Evolutionary conservation across 2,797 vertebrate species (phyloP).

Genomic region (Antrozous pallidus): DNA sequence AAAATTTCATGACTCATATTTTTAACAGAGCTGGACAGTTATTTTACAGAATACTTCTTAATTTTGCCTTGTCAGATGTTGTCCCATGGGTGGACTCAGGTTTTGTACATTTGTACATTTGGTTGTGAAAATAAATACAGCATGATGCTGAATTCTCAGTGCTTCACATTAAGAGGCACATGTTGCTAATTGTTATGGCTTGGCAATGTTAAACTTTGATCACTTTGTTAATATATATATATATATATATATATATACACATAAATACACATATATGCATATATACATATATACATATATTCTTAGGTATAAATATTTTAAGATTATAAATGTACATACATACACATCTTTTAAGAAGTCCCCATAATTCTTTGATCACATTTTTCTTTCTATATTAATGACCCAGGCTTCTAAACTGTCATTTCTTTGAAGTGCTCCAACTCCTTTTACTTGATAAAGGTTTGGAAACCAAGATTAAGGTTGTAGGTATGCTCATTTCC

Average conservation of each 20-base stretch:
- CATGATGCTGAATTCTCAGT: background rate
- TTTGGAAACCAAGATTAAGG: background rate
- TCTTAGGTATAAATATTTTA: background rate
- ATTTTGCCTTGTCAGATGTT: background rate
- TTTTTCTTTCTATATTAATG: background rate
- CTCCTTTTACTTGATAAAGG: background rate
- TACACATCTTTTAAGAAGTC: background rate
- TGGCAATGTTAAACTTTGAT: background rate
- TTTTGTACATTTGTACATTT: background rate
- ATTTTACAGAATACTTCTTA: background rate
- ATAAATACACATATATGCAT: background rate
- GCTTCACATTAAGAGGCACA: background rate
- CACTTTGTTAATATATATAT: background rate
- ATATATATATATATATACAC: background rate
- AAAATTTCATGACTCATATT: background rate
- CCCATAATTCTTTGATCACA: background rate
- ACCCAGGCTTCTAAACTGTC: background rate
- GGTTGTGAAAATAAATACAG: background rate
- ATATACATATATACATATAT: background rate
- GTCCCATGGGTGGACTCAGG: background rate
- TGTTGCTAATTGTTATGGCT: background rate
- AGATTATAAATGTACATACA: background rate
- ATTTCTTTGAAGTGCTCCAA: background rate
- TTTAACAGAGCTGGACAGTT: background rate
- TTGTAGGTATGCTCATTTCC: background rate